Evolutionary conservation across 2,888 invertebrate genomes (phyloP), one percentile per base, ranked within the genome.

Genomic region (Strigamia maritima): DNA sequence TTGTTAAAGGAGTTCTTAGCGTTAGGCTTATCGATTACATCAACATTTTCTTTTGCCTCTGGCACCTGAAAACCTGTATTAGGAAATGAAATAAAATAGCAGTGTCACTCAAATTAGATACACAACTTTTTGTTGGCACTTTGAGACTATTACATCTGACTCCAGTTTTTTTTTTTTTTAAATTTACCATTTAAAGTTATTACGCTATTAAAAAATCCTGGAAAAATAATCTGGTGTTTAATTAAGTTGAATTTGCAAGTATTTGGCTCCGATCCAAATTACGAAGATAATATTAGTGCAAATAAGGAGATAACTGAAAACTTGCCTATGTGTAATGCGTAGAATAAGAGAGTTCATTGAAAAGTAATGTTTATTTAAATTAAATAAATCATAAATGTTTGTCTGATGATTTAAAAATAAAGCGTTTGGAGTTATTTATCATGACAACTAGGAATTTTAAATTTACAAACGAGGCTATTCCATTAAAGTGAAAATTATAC

Each of bases 1-100:
- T 44, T 44, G 44, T 44, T 16, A 6, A 44, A 16, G 16, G 16
- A 44, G 44, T 14, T 14, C 12, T 12, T 12, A 2, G 2, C 3
- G 3, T 3, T 12, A 44, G 44, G 12, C 44, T 44, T 44, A 60
- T 60, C 60, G 60, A 60, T 60, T 60, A 24, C 60, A 49, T n/a
- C 16, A 49, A 49, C 49, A 49, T 60, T 60, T 6, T 19, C 22
- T 60, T 60, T 60, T 8, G 60, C 60, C 60, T 10, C 19, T 22
- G 60, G 60, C 60, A 44, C 44, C 44, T 60, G 60, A 60, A 19
- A 60, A 60, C 60, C 60, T 60, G 60, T 60, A 60, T 60, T 60
- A 60, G 60, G 60, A 19, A 60, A 60, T 60, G 60, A 60, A 24
- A 22, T n/a, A 19, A 22, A 19, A 24, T 19, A 19, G 60, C n/a